Conservation (phyloP, 2,113 vertebrate genomes). For the Galeopterus variegatus region DNA sequence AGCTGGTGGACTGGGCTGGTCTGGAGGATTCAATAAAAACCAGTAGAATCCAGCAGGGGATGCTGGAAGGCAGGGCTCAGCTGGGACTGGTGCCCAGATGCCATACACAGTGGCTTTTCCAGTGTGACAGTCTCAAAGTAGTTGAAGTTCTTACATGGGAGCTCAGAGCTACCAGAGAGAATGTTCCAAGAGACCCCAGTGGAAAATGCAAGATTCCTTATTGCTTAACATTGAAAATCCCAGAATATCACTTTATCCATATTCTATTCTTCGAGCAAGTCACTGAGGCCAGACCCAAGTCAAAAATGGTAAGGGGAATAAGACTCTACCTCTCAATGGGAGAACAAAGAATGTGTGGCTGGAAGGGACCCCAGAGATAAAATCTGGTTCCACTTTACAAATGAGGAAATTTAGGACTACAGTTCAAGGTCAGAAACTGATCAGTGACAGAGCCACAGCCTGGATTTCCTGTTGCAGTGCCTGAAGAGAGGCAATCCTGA, state of each 20-base stretch:
- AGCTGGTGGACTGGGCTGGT: background rate
- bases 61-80: background rate
- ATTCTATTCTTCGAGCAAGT: conserved; percentile 41
- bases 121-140: background rate
- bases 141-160: background rate
- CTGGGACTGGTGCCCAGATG: background rate
- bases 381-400: conserved; percentile 1
- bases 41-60: background rate
- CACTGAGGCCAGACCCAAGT: background rate
- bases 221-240: background rate
- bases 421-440: background rate
- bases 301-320: background rate
- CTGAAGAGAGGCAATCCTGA: background rate
- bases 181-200: background rate
- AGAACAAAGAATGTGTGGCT: background rate
- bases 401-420: background rate
- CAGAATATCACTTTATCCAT: background rate
- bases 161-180: background rate
- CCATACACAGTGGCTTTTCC: background rate
- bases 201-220: background rate
- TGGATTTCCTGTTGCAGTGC: background rate
- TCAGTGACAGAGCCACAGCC: background rate
- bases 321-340: background rate
- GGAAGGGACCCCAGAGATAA: background rate
- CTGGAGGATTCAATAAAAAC: background rate